These are phyloP conservation scores for Pyrocephalus nanus DNA, from an alignment of 2,797 vertebrate species.

Conservation along the genomic window DNA sequence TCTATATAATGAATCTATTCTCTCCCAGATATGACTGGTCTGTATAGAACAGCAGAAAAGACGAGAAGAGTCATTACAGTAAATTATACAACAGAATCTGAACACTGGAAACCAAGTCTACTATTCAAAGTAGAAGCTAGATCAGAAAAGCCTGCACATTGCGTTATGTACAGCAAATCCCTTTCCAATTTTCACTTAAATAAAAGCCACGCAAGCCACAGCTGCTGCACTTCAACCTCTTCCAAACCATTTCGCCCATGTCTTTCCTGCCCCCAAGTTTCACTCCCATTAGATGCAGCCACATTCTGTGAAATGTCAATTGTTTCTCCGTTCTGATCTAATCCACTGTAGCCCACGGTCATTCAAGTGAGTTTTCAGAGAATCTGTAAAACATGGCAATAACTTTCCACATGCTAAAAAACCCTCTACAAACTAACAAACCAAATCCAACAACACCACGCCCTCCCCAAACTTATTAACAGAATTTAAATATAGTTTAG, in stretches of 20 bases:
- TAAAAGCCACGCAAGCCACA: not conserved
- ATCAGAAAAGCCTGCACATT: not conserved
- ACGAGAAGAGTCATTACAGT: not conserved
- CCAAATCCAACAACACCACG: not conserved
- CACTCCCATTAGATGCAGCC: not conserved
- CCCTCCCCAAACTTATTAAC: not conserved
- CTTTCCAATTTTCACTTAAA: not conserved
- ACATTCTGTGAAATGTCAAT: not conserved
- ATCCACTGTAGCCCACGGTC: not conserved
- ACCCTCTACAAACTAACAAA: not conserved
- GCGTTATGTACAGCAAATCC: not conserved
- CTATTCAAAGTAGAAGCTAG: not conserved
- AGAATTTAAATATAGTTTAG: not conserved
- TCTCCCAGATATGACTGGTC: not conserved
- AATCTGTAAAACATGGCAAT: not conserved
- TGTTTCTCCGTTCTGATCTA: not conserved
- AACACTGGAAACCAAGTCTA: not conserved
- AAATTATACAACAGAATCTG: not conserved
- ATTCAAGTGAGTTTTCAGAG: not conserved
- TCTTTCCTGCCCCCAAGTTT: not conserved
- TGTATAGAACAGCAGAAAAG: not conserved
- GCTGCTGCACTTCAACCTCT: not conserved
- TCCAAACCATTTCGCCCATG: not conserved
- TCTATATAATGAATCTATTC: not conserved
- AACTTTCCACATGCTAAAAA: not conserved